phyloP scores from a whole-genome alignment of 2,113 vertebrate species.

The Clupea harengus region DNA sequence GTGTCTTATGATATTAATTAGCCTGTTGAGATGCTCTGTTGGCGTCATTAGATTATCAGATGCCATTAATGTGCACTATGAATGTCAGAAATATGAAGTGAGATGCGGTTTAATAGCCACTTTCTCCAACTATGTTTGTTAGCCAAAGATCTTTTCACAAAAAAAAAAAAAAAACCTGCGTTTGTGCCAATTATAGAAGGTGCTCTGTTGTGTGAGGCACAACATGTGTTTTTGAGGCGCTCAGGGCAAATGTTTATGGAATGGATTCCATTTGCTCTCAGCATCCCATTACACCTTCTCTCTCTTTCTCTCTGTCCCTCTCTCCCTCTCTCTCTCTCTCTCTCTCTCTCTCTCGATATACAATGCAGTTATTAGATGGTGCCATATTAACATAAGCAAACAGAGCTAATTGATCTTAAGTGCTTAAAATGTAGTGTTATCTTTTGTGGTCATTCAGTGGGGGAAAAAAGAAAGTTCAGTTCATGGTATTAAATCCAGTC shows the following conservation, averaged over 20 bases:
- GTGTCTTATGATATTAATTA: slow-evolving; percentile 69
- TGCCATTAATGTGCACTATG: slow-evolving; percentile 55
- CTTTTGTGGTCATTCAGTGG: slow-evolving; percentile 29
- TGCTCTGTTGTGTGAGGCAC: neutral
- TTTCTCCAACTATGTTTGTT: slow-evolving; percentile 23
- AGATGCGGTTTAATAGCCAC: slow-evolving; percentile 58
- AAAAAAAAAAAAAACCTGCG: neutral
- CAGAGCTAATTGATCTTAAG: slow-evolving; percentile 45
- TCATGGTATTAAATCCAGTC: slow-evolving; percentile 29
- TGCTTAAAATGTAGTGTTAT: slow-evolving; percentile 38
- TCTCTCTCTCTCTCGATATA: slow-evolving; percentile 7
- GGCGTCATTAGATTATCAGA: slow-evolving; percentile 67
- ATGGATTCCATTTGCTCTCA: neutral
- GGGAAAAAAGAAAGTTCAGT: slow-evolving; percentile 11
- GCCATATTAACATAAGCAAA: slow-evolving; percentile 40
- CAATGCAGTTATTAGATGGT: neutral
- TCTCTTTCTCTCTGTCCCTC: slow-evolving; percentile 25
- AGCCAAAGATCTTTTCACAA: neutral
- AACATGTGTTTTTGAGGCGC: neutral
- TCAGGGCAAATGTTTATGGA: neutral
- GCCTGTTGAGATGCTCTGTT: slow-evolving; percentile 58
- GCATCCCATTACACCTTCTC: neutral
- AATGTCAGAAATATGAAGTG: slow-evolving; percentile 58
- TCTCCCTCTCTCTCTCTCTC: slow-evolving; percentile 23
- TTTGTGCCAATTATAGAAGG: neutral